Evolutionary conservation across 2,888 invertebrate genomes (phyloP).

Genomic region (Lumbricus terrestris): DNA sequence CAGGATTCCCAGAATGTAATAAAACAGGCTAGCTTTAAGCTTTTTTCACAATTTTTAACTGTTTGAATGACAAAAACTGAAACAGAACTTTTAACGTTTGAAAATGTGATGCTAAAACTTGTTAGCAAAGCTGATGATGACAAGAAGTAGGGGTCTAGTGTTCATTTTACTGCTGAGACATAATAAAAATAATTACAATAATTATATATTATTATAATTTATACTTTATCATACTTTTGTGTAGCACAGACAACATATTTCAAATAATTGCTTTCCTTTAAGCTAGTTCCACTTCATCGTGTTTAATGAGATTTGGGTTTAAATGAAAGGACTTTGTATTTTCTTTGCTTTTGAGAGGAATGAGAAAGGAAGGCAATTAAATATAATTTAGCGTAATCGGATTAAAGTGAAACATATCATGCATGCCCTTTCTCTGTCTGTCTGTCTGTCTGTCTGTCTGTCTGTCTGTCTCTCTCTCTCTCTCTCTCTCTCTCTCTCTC

Average conservation of each 20-base stretch:
- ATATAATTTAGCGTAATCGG: neutral
- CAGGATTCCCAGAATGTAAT: neutral
- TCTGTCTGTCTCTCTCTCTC: neutral
- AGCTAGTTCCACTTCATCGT: neutral
- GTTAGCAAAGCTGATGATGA: neutral
- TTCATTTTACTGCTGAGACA: neutral
- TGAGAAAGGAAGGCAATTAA: neutral
- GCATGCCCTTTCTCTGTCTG: neutral
- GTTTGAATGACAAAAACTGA: neutral
- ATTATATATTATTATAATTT: neutral
- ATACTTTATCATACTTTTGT: neutral
- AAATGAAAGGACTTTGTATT: neutral
- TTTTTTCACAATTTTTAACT: neutral
- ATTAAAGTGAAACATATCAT: neutral
- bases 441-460: no score
- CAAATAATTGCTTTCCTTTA: neutral
- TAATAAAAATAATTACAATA: neutral
- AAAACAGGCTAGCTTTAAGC: neutral
- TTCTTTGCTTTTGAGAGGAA: constrained; percentile 5
- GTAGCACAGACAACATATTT: neutral
- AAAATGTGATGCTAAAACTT: neutral
- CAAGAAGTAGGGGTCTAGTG: neutral
- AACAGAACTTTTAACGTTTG: neutral
- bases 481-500: neutral
- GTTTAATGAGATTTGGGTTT: neutral